Evolutionary conservation across 2,797 vertebrate species (phyloP).

Genomic region (Lutjanus argentimaculatus): DNA sequence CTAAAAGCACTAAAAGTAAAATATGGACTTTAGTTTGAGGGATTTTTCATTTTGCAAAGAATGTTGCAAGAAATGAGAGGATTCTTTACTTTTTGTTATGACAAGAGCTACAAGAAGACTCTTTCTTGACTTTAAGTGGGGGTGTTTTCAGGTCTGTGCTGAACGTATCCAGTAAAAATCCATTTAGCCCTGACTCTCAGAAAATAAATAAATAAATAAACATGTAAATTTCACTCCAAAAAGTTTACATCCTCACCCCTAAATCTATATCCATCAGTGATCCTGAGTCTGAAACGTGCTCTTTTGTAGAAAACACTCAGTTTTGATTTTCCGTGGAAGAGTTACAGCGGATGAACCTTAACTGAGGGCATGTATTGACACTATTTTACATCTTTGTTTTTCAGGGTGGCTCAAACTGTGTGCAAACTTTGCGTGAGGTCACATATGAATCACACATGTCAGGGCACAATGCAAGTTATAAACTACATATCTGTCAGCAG

Average conservation of each 20-base stretch:
- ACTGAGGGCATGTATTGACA: background rate
- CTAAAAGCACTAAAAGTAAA: background rate
- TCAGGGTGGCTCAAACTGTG: constrained; percentile 25
- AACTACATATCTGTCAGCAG: background rate
- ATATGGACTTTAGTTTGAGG: background rate
- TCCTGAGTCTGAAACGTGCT: background rate
- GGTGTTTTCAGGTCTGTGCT: constrained; percentile 8
- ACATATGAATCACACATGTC: constrained; percentile 5
- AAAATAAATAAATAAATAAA: constrained; percentile 13
- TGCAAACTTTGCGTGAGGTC: constrained; percentile 14
- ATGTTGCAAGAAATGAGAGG: background rate
- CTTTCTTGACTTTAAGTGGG: constrained; percentile 2
- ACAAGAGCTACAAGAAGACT: background rate
- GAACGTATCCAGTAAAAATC: constrained; percentile 28
- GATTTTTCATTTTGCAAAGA: background rate
- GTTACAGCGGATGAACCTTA: too few species aligned
- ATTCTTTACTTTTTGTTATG: background rate
- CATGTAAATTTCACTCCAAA: constrained; percentile 2
- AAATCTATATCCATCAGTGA: too few species aligned
- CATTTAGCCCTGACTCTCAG: constrained; percentile 11
- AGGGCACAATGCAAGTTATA: background rate
- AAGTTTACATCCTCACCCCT: too few species aligned
- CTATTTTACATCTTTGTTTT: constrained; percentile 19
- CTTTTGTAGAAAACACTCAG: constrained; percentile 2
- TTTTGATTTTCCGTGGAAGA: too few species aligned